Base-by-base conservation (phyloP, 1,140 invertebrate genomes). In the Thaumetopoea pityocampa region DNA sequence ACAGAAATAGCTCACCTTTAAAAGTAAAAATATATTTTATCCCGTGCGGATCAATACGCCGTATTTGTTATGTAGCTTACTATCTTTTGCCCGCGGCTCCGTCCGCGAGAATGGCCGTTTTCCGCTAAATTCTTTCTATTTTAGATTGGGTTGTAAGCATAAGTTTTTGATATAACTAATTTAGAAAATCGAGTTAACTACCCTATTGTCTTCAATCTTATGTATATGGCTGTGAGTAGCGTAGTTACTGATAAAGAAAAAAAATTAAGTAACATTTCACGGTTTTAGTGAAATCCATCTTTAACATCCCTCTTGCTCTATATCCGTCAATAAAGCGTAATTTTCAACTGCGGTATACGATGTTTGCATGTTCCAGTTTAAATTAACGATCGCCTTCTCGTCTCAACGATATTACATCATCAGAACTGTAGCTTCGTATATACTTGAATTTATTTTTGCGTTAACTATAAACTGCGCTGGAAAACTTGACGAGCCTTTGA, bases 1-100 rank as follows among this genome's bases (percentile, higher is more conserved):
- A 32, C 60, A 56, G 58, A 69, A 67, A 73, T 77, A 73, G 23
- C 41, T 59, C 26, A 59, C 55, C 58, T 67, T 67, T 64, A 18
- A 29, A 18, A 33, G n/a, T 27, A 20, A 28, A 44, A 35, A 41
- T 41, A 41, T 32, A 41, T 6, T 23, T 27, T 32, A 22, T 29
- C 27, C 33, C 7, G 8, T 6, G 5, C 12, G 8, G 7, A 8
- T 9, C 16, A 19, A 26, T 38, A n/a, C 15, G 5, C 17, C n/a
- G 16, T 29, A 18, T 20, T 9, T 9, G 8, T 14, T 2, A 35
- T 35, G 14, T 28, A n/a, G n/a, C n/a, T 28, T 30, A n/a, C 3
- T 7, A 16, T 24, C 3, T 5, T 24, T n/a, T n/a, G n/a, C n/a
- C n/a, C n/a, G n/a, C n/a, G 33, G 10, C 16, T 5, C 4, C 4